Evolutionary conservation across 2,797 vertebrate genomes (phyloP).

Genomic region (Aplochiton taeniatus): DNA sequence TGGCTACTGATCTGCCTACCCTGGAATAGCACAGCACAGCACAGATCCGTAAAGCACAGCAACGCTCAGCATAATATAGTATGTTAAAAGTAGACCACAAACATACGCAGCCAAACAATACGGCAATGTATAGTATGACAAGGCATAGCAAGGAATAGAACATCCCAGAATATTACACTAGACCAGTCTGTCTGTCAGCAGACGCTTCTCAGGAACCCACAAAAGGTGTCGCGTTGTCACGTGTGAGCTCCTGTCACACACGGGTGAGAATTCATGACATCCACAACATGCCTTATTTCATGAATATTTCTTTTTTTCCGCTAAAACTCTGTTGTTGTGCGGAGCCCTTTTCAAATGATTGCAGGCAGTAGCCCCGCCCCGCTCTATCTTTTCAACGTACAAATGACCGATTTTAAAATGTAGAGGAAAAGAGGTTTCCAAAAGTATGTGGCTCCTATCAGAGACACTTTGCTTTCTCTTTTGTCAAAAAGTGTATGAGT

Average conservation of each 20-base stretch:
- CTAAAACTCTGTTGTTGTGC: no score
- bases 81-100: constrained; percentile 22
- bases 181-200: no score
- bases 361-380: constrained; percentile 17
- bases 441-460: constrained; percentile 46
- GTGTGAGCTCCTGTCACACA: no score
- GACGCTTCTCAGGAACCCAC: no score
- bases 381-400: constrained; percentile 22
- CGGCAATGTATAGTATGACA: no score
- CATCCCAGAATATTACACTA: no score
- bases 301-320: no score
- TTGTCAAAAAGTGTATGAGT: constrained; percentile 10
- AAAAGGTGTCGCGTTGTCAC: no score
- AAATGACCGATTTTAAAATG: constrained; percentile 42
- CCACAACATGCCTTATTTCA: background rate
- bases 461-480: constrained; percentile 20
- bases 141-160: no score
- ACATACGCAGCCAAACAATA: constrained; percentile 25
- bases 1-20: constrained; percentile 65
- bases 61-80: constrained; percentile 23
- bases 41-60: constrained; percentile 19
- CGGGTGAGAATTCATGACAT: no score
- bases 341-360: no score
- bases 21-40: constrained; percentile 13
- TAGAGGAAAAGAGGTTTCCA: constrained; percentile 40